Base-by-base conservation (phyloP, 2,888 invertebrate genomes). In the Dryobotodes eremita region DNA sequence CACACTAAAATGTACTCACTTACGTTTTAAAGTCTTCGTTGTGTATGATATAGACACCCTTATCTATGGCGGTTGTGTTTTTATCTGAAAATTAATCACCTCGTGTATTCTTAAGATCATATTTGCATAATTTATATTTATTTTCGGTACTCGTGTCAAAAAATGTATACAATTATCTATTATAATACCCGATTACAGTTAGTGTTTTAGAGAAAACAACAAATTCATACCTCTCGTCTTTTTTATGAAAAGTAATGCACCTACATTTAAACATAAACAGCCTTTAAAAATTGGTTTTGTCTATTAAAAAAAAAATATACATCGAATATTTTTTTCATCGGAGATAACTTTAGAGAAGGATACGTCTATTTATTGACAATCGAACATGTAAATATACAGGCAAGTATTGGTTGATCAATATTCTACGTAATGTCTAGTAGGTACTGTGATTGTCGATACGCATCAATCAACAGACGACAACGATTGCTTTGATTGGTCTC, bases 11-110 rank as follows among this genome's bases (percentile, higher is more conserved):
- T 83, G 83, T 93, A 94, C 93, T 94, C 91, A 95, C 95, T 95
- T 92, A 95, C 95, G 92, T 94, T 93, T 94, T 93, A 86, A 91
- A 90, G 90, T 94, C 93, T 85, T 93, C 90, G 62, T 83, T 89
- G 88, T 88, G 89, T 88, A 91, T 90, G 75, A 92, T 88, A 87
- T 93, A 92, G 75, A 94, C 91, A 86, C 92, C 92, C 90, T 92
- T 94, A 91, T 94, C 93, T 89, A 90, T 86, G 83, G 90, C 89
- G 79, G 91, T 89, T 86, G 88, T 84, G 86, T 91, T 91, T 90
- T 93, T 94, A 94, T 95, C 95, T 95, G 90, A 86, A 94, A 93
- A 87, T 83, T 78, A 88, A 75, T 77, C 77, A 85, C 77, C 55
- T 74, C 66, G 55, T 80, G 50, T 80, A 72, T 74, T 70, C 61